Base-by-base conservation (phyloP, 2,113 vertebrate genomes). In the Albula glossodonta region DNA sequence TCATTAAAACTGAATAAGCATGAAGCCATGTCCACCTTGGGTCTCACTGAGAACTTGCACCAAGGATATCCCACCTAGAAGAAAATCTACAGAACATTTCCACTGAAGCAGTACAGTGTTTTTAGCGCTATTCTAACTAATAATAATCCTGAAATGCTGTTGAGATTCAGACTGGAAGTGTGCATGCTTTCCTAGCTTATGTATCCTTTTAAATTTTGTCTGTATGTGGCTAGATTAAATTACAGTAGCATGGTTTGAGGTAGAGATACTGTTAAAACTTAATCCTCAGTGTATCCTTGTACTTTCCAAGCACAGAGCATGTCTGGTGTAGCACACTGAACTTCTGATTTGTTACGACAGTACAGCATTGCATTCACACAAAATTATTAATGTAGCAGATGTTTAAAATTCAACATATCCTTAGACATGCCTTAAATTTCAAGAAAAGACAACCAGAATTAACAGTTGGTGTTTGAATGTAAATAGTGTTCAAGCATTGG, bases 311-410 rank as follows among this genome's bases (percentile, higher is more conserved):
- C 70, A 31, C 22, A 25, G 22, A 74, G 70, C n/a, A n/a, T 74
- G 70, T 74, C 70, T 31, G 78, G 78, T 79, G 78, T 79, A 79
- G 78, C 78, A 79, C 78, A 79, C 13, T 49, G 48, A 79, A 74
- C 49, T 79, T 17, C 78, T 19, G 78, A 50, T 79, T 79, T 49
- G 50, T 48, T 79, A 49, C 78, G 3, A 19, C 15, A 25, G 41
- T 50, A 17, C 31, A 48, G 31, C 25, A 78, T 78, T 78, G 57
- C 57, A 66, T 5, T 66, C 57, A 66, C 70, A n/a, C 17, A 74
- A 6, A 25, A 5, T 5, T 74, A 50, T 79, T 49, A 79, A 79
- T 79, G 78, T 79, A 48, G 78, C 78, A 79, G 78, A 79, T 10
- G 6, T 49, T 79, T 50, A 5, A 79, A 49, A 49, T 12, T 49